These are phyloP conservation scores for Heliconius sara DNA, from an alignment of 2,888 invertebrate species.

Conservation along the genomic window DNA sequence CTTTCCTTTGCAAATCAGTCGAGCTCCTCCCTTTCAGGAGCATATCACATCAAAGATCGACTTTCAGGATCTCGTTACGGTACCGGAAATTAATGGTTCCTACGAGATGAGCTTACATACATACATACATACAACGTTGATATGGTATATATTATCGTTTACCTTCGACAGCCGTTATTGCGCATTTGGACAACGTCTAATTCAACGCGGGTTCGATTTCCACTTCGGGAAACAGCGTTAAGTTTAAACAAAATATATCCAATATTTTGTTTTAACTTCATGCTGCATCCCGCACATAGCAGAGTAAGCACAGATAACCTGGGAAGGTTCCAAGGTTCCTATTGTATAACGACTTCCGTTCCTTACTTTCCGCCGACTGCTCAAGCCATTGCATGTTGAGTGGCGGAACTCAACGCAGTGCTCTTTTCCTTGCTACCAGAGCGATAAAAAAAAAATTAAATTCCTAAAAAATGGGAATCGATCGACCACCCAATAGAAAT, in stretches of 20 bases:
- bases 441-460: too few species aligned
- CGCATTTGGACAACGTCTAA: neutral
- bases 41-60: constrained; percentile 45
- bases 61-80: constrained; percentile 50
- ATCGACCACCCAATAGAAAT: neutral
- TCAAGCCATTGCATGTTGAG: too few species aligned
- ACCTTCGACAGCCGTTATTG: neutral
- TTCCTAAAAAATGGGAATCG: too few species aligned
- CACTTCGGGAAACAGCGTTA: neutral
- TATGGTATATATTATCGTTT: neutral
- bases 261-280: too few species aligned
- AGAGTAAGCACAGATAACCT: neutral
- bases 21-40: constrained; percentile 19
- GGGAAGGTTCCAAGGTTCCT: neutral
- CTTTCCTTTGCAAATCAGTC: constrained; percentile 25
- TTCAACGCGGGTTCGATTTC: neutral
- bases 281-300: too few species aligned
- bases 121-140: neutral
- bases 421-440: neutral
- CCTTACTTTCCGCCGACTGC: too few species aligned
- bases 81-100: constrained; percentile 51
- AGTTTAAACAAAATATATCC: too few species aligned
- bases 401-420: too few species aligned
- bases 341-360: too few species aligned
- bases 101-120: constrained; percentile 41